Base-by-base conservation (phyloP, 2,888 invertebrate species). In the Uloborus plumipes region DNA sequence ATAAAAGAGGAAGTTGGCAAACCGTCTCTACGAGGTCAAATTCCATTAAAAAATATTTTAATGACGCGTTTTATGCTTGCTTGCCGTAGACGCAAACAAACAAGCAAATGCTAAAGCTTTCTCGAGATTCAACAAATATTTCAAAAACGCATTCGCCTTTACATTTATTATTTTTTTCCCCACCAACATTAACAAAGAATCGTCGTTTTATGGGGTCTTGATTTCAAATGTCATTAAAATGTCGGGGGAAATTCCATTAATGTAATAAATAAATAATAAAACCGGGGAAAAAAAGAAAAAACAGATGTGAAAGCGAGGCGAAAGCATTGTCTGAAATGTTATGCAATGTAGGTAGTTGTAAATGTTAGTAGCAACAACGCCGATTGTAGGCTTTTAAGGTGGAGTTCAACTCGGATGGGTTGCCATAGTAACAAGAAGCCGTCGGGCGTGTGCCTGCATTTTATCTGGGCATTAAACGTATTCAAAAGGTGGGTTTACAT, bases 401-500 rank as follows among this genome's bases (percentile, higher is more conserved):
- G 81, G 81, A 82, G 81, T 82, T 58, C 75, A 64, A 76, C 80
- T 74, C 51, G 81, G 81, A 82, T 82, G 81, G 70, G 81, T 82
- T 82, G 66, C 81, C 55, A 82, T 82, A 67, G 75, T 53, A 76
- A 82, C 81, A 76, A 72, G 71, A 76, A 82, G 81, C 75, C 76
- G 81, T 76, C 80, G 81, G 81, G 81, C 81, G 81, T 82, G 81
- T 82, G 64, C 76, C 75, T 76, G 81, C 81, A 82, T 82, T 82
- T 82, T 82, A 82, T 82, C 81, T 82, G 75, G 71, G 81, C 81
- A 82, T 82, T 82, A 82, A 82, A 82, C 72, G 81, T 71, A 82
- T 82, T 82, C 81, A 82, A 81, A 81, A 82, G 81, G 81, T 76
- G 81, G 81, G 81, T 82, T 76, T 82, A 76, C 81, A 82, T 76